Base-by-base conservation (phyloP, 1,140 invertebrate species). In the Drosophila leontia region DNA sequence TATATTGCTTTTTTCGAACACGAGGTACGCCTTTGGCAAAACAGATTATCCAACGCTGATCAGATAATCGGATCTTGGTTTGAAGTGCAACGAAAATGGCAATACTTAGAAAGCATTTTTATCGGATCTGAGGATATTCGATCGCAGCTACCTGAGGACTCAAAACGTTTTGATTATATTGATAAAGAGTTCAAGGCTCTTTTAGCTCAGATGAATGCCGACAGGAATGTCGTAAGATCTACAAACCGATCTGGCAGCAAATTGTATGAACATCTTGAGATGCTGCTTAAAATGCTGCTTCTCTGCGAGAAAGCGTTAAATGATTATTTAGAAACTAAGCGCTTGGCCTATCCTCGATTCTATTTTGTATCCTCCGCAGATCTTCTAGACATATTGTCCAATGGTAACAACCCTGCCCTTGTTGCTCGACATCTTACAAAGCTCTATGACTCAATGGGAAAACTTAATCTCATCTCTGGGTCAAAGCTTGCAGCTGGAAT, bases 361-460 rank as follows among this genome's bases (percentile, higher is more conserved):
- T 99, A 99, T 92, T 99, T 99, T 91, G 96, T 99, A 3, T 99
- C 98, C 0, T 96, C 97, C 0, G 97, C 97, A 5, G 98, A 99
- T 95, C 94, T 99, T 17, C 93, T 99, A 3, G 98, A 99, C 92
- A 99, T 99, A 91, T 93, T 99, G 57, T 98, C 98, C 13, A 99
- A 98, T 93, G 98, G 98, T 80, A 99, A 99, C 90, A 96, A 97
- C 90, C 98, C 98, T 13, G 94, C 96, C 76, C 93, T 96, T 26
- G 97, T 98, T 9, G 95, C 94, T 59, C 96, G 96, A 84, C 98
- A 99, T 93, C 94, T 99, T 53, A 96, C 97, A 4, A 99, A 99
- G 92, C 91, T 99, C 32, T 99, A 99, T 93, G 98, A 99, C 92
- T 98, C 97, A 8, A 93, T 99, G 81, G 96, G 97, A 0, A 96